Evolutionary conservation across 2,113 vertebrate genomes (phyloP).

Genomic region (Halcyon senegalensis): DNA sequence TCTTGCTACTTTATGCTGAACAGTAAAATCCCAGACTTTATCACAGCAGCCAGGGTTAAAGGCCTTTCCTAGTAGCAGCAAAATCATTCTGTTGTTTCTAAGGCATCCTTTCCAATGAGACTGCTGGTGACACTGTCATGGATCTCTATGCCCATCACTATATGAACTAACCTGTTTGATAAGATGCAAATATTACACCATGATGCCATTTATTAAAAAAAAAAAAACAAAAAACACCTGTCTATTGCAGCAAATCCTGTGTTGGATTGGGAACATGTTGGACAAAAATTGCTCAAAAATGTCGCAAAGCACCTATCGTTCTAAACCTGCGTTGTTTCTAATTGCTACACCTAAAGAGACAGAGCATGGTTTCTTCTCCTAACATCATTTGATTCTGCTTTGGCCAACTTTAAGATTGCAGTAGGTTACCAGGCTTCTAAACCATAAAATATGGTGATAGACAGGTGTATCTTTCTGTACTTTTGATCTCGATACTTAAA

Average conservation of each 20-base stretch:
- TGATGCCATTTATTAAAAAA: background rate
- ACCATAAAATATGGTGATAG: background rate
- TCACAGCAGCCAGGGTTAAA: background rate
- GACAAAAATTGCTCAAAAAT: background rate
- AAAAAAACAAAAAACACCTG: background rate
- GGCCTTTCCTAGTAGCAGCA: background rate
- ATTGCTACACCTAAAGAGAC: background rate
- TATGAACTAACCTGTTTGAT: background rate
- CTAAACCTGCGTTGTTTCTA: background rate
- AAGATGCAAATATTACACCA: background rate
- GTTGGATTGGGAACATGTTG: background rate
- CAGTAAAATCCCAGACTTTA: background rate
- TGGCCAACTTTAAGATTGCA: background rate
- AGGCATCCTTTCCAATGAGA: background rate
- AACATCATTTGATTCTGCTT: background rate
- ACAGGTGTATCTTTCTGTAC: background rate
- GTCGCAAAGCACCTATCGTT: background rate
- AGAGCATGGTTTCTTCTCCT: background rate
- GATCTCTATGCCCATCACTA: accelerated
- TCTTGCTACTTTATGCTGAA: background rate
- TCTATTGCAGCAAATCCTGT: background rate
- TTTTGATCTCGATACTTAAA: background rate
- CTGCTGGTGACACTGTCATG: background rate
- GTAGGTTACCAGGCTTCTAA: background rate
- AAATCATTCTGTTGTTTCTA: background rate